Evolutionary conservation across 1,140 invertebrate genomes (phyloP), one percentile per base, ranked within the genome.

Genomic region (Psix sp.): DNA sequence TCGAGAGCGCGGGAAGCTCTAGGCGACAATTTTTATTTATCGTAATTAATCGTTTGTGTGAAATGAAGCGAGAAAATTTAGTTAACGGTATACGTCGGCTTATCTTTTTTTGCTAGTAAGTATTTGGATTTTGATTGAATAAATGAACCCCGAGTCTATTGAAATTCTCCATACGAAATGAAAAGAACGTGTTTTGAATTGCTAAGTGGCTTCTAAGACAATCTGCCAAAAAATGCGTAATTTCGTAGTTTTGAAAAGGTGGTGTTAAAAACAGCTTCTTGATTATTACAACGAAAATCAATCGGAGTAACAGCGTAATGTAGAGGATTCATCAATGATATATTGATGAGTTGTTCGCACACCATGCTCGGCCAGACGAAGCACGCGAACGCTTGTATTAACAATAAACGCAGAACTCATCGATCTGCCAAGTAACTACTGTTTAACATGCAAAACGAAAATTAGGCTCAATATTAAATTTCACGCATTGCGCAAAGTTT

Each of bases 391-490:
- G 74, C 40, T 73, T 68, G 77, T 67, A 77, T 77, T 78, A 79
- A 78, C 73, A 80, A 76, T 70, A 78, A 81, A 81, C 75, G 80
- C 80, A 81, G 80, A 82, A 82, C 74, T 80, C 76, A 80, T 79
- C 77, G 79, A 83, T 83, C 78, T 76, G 72, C 52, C 45, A 74
- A 78, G 80, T 83, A 83, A 82, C 80, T 78, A 77, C 70, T 76
- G 81, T 80, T 83, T 77, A 79, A 77, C 81, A 83, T 81, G 81
- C 81, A 76, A 83, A 72, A 72, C 79, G 56, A 73, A 77, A 59
- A 67, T 65, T 66, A 62, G 42, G 0, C 18, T 33, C 36, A 43
- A 56, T 62, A 63, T 71, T 71, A 62, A 57, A 62, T 71, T 71
- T 71, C 67, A 71, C 67, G 59, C 67, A 56, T 51, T 40, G 42